phyloP scores from a whole-genome alignment of 2,797 vertebrate genomes.

The Rhincodon typus region DNA sequence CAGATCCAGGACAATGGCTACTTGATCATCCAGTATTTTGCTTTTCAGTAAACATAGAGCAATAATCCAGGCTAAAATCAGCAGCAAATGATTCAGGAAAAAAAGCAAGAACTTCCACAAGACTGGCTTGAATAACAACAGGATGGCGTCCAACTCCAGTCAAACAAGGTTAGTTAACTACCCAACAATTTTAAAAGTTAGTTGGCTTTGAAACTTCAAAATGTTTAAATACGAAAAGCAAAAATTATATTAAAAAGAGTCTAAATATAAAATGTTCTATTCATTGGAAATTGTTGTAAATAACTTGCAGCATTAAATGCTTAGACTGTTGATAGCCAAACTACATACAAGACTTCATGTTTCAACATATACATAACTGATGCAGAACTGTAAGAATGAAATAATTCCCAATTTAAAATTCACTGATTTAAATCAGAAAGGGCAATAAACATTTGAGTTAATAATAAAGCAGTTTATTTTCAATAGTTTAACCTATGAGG shows the following conservation, averaged over 20 bases:
- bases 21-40: too few species aligned
- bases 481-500: constrained; percentile 55
- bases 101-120: neutral
- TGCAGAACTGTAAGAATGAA: neutral
- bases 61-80: neutral
- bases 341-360: neutral
- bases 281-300: neutral
- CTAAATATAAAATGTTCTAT: constrained; percentile 6
- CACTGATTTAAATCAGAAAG: constrained; percentile 27
- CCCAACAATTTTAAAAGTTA: neutral
- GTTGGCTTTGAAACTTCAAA: neutral
- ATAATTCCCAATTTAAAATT: neutral
- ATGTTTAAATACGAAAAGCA: constrained; percentile 10
- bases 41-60: neutral
- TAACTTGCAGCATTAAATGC: constrained; percentile 14
- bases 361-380: neutral
- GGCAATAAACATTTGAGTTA: constrained; percentile 43
- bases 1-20: neutral
- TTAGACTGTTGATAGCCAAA: neutral
- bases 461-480: constrained; percentile 59
- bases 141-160: neutral
- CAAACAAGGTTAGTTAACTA: neutral
- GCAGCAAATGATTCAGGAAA: neutral
- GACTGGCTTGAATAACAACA: neutral
- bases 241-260: neutral